Conservation (phyloP, 2,797 vertebrate species). For the Adelosebastes latens region DNA sequence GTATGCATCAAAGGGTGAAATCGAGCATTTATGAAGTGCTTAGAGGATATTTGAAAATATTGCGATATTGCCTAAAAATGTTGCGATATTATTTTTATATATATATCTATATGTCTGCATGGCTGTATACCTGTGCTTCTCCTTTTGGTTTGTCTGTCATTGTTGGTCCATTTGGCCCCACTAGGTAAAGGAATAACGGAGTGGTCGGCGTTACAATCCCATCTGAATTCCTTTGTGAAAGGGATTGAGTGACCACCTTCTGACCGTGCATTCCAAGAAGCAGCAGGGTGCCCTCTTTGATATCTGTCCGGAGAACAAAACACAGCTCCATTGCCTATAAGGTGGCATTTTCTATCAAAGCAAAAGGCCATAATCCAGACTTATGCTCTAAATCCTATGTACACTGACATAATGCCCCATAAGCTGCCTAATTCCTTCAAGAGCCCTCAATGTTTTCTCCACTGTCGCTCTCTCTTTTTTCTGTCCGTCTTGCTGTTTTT, state of each 20-base stretch:
- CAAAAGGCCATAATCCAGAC: constrained; percentile 84
- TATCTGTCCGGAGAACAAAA: constrained; percentile 73
- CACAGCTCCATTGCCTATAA: constrained; percentile 68
- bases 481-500: constrained; percentile 42
- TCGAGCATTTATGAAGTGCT: no score
- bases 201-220: constrained; percentile 58
- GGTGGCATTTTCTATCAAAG: constrained; percentile 84
- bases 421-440: constrained; percentile 86
- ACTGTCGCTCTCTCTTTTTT: constrained; percentile 52
- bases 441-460: constrained; percentile 72
- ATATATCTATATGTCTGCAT: neutral
- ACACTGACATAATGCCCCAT: constrained; percentile 88
- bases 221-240: constrained; percentile 53
- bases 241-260: constrained; percentile 67
- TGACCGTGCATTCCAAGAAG: constrained; percentile 62
- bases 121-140: neutral
- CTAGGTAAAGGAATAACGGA: constrained; percentile 25
- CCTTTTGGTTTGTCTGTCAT: neutral
- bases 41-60: no score
- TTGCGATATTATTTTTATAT: no score
- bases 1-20: no score
- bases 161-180: constrained; percentile 45
- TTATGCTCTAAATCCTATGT: constrained; percentile 86
- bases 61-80: no score
- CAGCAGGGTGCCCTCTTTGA: constrained; percentile 70